Evolutionary conservation across 2,888 invertebrate genomes (phyloP), one percentile per base, ranked within the genome.

Genomic region (Pyrocoelia pectoralis): DNA sequence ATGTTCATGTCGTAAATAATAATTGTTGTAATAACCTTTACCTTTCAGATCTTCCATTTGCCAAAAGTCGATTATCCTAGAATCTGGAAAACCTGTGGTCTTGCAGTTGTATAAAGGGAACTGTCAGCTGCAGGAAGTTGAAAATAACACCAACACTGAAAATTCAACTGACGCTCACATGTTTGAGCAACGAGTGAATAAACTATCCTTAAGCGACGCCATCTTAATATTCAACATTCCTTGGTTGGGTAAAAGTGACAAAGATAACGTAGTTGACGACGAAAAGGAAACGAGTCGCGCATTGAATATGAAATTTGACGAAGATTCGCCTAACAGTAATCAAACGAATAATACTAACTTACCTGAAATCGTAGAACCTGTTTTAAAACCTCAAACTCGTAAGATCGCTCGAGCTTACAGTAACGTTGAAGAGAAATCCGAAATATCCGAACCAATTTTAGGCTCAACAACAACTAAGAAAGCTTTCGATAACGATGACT

Each of bases 71-170:
- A 82, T 94, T 24, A 86, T 89, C 56, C 81, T 95, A 19, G 86
- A 90, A 68, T 90, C 93, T 0, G 93, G 91, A 5, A 86, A 86
- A 57, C 86, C 93, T 0, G 86, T 92, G 1, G 88, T 88, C 55
- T 80, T 95, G 66, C 89, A 90, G 1, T 84, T 95, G 1, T 88
- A 89, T 73, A 87, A 91, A 0, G 94, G 93, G 1, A 89, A 93
- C 71, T 95, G 95, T 76, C 87, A 88, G 76, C 81, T 90, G 67
- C 87, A 88, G 51, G 46, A 46, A 10, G 1, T 69, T 71, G 41
- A 3, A 17, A 46, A 46, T n/a, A 3, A 15, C 9, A 46, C 46
- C 5, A 10, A 46, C 2, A 9, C 2, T 1, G 18, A 46, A 46
- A 46, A 46, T 17, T 46, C 17, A 10, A 17, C 46, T 17, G 15